These are phyloP conservation scores for Recurvirostra avosetta DNA, from an alignment of 2,113 vertebrate genomes.

Conservation along the genomic window DNA sequence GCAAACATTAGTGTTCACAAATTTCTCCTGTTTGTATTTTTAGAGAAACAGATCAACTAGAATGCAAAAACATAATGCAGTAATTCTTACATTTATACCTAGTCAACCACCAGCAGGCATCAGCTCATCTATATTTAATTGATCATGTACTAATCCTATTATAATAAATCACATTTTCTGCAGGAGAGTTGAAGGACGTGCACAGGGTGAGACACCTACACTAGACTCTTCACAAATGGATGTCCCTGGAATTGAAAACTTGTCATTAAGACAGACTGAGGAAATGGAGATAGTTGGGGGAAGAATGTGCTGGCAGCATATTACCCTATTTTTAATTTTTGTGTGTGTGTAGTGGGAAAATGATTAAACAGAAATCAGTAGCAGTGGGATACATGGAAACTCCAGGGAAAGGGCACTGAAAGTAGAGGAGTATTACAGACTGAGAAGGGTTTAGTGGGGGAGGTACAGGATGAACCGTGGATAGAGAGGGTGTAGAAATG, in stretches of 20 bases:
- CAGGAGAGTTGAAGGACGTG: neutral
- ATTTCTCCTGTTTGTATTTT: neutral
- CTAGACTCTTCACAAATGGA: neutral
- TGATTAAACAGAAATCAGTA: neutral
- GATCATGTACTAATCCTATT: neutral
- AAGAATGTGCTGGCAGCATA: neutral
- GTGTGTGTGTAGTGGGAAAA: neutral
- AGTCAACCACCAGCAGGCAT: neutral
- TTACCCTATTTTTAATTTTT: neutral
- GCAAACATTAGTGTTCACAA: neutral
- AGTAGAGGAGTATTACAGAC: neutral
- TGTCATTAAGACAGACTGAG: neutral
- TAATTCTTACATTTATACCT: neutral
- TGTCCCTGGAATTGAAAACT: neutral
- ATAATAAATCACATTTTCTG: neutral
- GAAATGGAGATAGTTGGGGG: neutral
- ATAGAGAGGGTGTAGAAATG: neutral
- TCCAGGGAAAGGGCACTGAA: neutral
- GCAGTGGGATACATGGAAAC: neutral
- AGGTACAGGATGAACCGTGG: rapidly evolving
- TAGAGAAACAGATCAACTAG: neutral
- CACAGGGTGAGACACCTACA: rapidly evolving
- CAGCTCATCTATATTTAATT: neutral
- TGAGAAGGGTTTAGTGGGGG: neutral
- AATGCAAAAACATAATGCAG: neutral